Evolutionary conservation across 2,797 vertebrate genomes (phyloP).

Genomic region (Molothrus aeneus): DNA sequence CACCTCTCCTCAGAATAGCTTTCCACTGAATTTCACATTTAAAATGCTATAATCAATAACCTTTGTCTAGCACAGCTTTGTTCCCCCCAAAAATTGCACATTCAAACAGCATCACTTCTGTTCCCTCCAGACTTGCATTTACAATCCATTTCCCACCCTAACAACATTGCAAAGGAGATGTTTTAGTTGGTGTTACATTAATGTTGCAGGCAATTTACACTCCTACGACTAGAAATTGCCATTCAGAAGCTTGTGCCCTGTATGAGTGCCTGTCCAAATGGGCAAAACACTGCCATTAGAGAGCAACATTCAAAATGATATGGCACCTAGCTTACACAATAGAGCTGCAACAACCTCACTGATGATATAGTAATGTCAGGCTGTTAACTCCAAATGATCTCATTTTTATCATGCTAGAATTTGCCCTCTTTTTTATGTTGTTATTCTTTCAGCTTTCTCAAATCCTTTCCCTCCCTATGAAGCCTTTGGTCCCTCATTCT

Average conservation of each 20-base stretch:
- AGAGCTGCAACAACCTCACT: not conserved
- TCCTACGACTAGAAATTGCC: not conserved
- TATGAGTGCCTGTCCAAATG: not conserved
- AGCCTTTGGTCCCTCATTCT: not conserved
- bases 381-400: not conserved
- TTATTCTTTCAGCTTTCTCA: not conserved
- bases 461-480: not conserved
- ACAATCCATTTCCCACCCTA: not conserved
- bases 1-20: not conserved
- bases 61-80: not conserved
- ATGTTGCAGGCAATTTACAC: not conserved
- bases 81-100: not conserved
- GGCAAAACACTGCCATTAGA: not conserved
- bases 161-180: not conserved
- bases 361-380: not conserved
- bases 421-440: not conserved
- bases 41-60: constrained; percentile 2
- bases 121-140: not conserved
- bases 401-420: not conserved
- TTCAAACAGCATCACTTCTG: not conserved
- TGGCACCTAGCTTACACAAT: not conserved
- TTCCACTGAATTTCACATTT: not conserved
- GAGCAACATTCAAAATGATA: not conserved
- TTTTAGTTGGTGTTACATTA: not conserved
- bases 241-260: not conserved